Evolutionary conservation across 2,888 invertebrate genomes (phyloP).

Genomic region (Lithophane ornitopus): DNA sequence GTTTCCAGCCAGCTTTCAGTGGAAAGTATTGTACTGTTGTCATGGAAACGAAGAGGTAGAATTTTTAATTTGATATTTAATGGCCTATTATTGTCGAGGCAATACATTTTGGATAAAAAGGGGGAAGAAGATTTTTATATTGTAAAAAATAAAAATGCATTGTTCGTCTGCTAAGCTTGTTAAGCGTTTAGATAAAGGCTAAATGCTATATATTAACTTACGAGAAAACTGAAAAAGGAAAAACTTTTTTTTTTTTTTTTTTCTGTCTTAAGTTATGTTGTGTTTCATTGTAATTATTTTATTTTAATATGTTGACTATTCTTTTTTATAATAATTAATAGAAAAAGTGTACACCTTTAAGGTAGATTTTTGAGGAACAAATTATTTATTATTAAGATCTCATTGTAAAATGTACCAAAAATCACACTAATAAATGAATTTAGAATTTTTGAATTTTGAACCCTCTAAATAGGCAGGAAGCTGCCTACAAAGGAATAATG

Average conservation of each 20-base stretch:
- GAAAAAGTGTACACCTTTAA: too few species aligned
- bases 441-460: too few species aligned
- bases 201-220: neutral
- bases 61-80: slow-evolving; percentile 19
- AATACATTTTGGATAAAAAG: too few species aligned
- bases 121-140: neutral
- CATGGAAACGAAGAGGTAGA: neutral
- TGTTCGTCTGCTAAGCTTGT: neutral
- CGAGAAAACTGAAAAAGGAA: slow-evolving; percentile 2
- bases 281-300: too few species aligned
- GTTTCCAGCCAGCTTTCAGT: slow-evolving; percentile 8
- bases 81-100: neutral
- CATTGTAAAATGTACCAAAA: too few species aligned
- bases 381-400: too few species aligned
- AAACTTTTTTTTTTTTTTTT: too few species aligned
- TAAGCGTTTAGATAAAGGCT: slow-evolving; percentile 4
- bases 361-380: too few species aligned
- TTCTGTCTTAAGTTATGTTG: too few species aligned
- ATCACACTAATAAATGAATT: too few species aligned
- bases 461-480: slow-evolving; percentile 1
- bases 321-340: too few species aligned
- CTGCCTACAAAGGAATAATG: neutral
- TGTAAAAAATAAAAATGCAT: neutral
- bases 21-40: slow-evolving; percentile 19
- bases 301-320: too few species aligned